Conservation (phyloP, 2,113 vertebrate species). For the Mobula birostris region DNA sequence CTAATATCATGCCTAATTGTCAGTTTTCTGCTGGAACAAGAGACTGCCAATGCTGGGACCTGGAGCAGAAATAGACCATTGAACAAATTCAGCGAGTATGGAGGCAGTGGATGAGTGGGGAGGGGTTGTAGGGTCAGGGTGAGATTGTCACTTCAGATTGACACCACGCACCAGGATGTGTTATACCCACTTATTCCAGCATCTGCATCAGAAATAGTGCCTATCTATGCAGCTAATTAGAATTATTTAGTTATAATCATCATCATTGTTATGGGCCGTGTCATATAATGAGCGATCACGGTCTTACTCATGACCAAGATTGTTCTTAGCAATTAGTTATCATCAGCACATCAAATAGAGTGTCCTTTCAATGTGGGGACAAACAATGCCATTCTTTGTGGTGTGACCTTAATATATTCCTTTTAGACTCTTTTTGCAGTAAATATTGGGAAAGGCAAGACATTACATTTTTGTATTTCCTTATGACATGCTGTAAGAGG, state of each 20-base stretch:
- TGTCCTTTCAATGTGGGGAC: not conserved
- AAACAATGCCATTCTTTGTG: not conserved
- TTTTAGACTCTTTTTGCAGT: not conserved
- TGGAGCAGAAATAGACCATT: too few species aligned
- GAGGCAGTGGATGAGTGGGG: too few species aligned
- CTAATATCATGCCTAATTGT: not conserved
- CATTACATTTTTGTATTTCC: not conserved
- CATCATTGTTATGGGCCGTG: not conserved
- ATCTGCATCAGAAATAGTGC: not conserved
- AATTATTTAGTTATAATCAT: not conserved
- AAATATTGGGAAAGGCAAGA: not conserved
- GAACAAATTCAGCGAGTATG: too few species aligned
- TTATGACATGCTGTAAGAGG: too few species aligned
- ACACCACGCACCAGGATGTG: not conserved
- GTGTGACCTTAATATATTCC: not conserved
- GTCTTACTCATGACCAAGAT: too few species aligned
- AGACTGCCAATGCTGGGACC: too few species aligned
- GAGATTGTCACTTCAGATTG: too few species aligned
- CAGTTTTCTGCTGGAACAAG: too few species aligned
- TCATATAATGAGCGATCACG: too few species aligned
- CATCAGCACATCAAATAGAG: not conserved
- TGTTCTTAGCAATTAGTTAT: too few species aligned
- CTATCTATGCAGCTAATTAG: not conserved
- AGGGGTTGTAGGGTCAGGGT: too few species aligned
- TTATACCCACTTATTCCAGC: not conserved